A percentile compares a stretch with the other conserved stretches of the same genome.
Conservation (phyloP, 2,888 invertebrate genomes). For the Apotomis betuletana region DNA sequence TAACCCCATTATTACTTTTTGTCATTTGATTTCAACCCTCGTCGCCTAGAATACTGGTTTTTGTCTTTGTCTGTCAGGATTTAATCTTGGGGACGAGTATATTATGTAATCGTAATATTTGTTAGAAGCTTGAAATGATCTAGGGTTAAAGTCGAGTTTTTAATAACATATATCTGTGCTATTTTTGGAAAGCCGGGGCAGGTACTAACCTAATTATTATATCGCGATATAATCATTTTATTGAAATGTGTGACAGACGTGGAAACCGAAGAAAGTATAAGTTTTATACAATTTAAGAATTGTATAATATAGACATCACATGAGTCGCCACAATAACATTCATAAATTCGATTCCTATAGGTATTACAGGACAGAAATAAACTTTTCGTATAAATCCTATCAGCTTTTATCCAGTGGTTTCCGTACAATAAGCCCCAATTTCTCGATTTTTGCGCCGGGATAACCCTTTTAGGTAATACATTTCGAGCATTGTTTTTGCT, state of each 20-base stretch:
- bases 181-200: no score
- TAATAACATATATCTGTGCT: no score
- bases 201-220: no score
- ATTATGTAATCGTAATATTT: no score
- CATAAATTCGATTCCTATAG: neutral
- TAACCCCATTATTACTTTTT: neutral
- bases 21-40: neutral
- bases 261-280: no score
- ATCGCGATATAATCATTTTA: no score
- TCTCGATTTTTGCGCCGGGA: constrained; percentile 16
- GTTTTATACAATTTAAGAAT: no score
- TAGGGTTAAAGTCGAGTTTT: no score
- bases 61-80: neutral
- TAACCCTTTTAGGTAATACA: constrained; percentile 26
- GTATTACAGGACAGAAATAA: neutral
- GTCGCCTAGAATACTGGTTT: neutral
- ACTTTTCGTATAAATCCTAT: constrained; percentile 20
- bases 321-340: neutral
- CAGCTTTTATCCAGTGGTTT: constrained; percentile 15
- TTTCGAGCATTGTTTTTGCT: constrained; percentile 29
- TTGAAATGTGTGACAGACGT: no score
- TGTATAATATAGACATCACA: no score
- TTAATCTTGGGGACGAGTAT: neutral
- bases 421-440: constrained; percentile 22
- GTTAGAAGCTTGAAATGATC: no score